Conservation (phyloP, 1,140 invertebrate species). For the Papilio aristodemus region DNA sequence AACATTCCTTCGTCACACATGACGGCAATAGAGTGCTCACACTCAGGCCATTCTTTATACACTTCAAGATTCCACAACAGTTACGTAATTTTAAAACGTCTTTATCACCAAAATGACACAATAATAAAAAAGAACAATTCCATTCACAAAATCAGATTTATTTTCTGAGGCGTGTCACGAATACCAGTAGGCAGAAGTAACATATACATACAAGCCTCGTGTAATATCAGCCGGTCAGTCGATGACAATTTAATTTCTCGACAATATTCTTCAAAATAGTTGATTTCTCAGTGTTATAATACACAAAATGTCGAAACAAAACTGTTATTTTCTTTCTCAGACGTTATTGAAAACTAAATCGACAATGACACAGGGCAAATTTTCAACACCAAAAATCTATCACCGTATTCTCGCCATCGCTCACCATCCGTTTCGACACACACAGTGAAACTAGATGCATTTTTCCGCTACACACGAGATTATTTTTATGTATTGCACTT, state of each 20-base stretch:
- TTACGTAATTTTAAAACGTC: slow-evolving; percentile 78
- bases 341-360: slow-evolving; percentile 68
- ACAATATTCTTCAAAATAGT: slow-evolving; percentile 67
- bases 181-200: slow-evolving; percentile 78
- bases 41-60: slow-evolving; percentile 79
- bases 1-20: slow-evolving; percentile 80
- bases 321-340: slow-evolving; percentile 61
- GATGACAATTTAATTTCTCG: slow-evolving; percentile 77
- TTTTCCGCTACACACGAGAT: slow-evolving; percentile 67
- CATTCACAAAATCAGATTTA: slow-evolving; percentile 77
- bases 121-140: slow-evolving; percentile 74
- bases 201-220: slow-evolving; percentile 80
- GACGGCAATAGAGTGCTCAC: slow-evolving; percentile 78
- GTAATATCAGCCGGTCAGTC: slow-evolving; percentile 80
- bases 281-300: slow-evolving; percentile 59
- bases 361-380: slow-evolving; percentile 77
- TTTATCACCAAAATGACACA: slow-evolving; percentile 77
- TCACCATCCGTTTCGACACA: slow-evolving; percentile 75
- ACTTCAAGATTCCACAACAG: slow-evolving; percentile 78
- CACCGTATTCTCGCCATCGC: slow-evolving; percentile 79
- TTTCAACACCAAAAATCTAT: slow-evolving; percentile 80
- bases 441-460: slow-evolving; percentile 73
- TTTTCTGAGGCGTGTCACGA: slow-evolving; percentile 80
- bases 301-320: slow-evolving; percentile 66
- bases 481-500: slow-evolving; percentile 68